These are phyloP conservation scores for Cetoscarus ocellatus DNA, from an alignment of 2,797 vertebrate genomes.

Conservation along the genomic window DNA sequence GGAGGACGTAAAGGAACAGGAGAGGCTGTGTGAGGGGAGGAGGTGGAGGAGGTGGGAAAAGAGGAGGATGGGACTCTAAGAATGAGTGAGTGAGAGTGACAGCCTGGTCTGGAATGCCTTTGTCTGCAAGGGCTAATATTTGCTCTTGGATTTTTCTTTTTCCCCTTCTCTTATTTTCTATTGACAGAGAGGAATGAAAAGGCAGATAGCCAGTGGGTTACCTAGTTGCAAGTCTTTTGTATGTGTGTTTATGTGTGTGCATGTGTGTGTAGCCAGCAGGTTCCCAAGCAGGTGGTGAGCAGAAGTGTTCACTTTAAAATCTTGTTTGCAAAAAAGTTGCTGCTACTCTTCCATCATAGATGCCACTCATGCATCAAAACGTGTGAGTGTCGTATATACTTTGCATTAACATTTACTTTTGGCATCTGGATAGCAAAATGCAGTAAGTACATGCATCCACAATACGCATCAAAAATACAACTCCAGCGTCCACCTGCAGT, in stretches of 20 bases:
- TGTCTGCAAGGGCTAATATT: constrained; percentile 85
- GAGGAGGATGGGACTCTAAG: constrained; percentile 64
- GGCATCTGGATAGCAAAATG: no score
- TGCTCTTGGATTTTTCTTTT: constrained; percentile 80
- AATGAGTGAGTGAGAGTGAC: constrained; percentile 80
- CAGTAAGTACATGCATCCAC: no score
- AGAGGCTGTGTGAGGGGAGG: constrained; percentile 21
- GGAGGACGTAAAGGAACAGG: constrained; percentile 57
- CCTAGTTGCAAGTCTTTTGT: constrained; percentile 76
- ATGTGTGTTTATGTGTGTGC: constrained; percentile 7
- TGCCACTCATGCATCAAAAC: constrained; percentile 18
- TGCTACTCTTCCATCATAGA: constrained; percentile 1
- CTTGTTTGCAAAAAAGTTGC: constrained; percentile 45
- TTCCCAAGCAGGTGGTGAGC: constrained; percentile 69
- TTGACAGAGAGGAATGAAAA: constrained; percentile 81
- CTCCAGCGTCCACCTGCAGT: no score
- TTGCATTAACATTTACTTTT: no score
- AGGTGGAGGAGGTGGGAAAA: constrained; percentile 7
- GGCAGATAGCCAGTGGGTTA: constrained; percentile 78
- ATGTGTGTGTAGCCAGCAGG: constrained; percentile 43
- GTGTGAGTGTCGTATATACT: no score
- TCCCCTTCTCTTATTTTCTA: constrained; percentile 75
- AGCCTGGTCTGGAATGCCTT: constrained; percentile 83
- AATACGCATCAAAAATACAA: no score
- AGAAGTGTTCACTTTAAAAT: constrained; percentile 32